Conservation (phyloP, 35 echinoderm and acorn worm species). For the Patiria miniata region DNA sequence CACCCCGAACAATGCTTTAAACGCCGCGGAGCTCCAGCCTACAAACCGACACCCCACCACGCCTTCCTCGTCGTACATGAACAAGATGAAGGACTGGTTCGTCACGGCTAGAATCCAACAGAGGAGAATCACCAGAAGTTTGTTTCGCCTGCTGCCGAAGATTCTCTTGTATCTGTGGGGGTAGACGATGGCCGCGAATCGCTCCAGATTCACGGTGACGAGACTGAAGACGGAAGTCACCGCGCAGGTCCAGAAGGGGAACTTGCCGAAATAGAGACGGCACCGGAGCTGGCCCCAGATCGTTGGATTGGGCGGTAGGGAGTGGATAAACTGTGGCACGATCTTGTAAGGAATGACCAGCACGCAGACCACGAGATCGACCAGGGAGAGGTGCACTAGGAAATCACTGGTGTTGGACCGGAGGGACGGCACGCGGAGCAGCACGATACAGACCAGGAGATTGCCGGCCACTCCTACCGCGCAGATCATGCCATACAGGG, state of each 20-base stretch:
- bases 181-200: conserved; percentile 66
- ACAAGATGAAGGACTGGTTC: conserved; percentile 26
- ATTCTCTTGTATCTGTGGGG: conserved; percentile 37
- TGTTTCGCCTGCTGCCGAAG: conserved; percentile 26
- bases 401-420: conserved; percentile 53
- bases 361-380: conserved; percentile 43
- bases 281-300: conserved; percentile 45
- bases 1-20: not conserved
- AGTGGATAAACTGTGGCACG: not conserved
- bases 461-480: conserved; percentile 59
- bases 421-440: conserved; percentile 42
- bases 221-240: conserved; percentile 56
- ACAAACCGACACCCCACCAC: not conserved
- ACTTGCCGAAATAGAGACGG: conserved; percentile 47
- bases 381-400: conserved; percentile 41
- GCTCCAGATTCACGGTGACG: conserved; percentile 44
- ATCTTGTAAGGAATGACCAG: conserved; percentile 49
- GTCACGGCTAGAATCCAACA: conserved; percentile 45
- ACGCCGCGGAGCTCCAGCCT: not conserved
- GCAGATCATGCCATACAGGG: conserved; percentile 42
- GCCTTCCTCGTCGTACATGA: not conserved
- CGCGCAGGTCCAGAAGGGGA: conserved; percentile 47
- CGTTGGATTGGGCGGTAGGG: conserved; percentile 6
- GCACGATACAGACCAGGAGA: conserved; percentile 49
- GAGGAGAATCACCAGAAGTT: conserved; percentile 3